A percentile compares a stretch with the other conserved stretches of the same genome.
phyloP scores from a whole-genome alignment of 2,888 invertebrate species.

The Idaea biselata region DNA sequence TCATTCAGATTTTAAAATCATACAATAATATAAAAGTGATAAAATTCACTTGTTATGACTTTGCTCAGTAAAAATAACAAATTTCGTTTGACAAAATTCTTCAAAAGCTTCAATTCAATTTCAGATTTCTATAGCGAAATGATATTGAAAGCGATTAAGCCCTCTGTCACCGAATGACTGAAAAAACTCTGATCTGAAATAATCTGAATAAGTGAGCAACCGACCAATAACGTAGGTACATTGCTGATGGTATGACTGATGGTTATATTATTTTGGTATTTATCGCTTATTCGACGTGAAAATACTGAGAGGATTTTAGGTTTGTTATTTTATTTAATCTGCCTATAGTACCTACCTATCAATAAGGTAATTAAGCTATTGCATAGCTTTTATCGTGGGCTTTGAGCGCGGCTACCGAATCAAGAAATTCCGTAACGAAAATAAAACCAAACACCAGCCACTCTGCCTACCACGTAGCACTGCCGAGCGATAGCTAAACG shows the following conservation, averaged over 20 bases:
- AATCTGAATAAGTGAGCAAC: slow-evolving; percentile 10
- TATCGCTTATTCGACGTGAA: not conserved
- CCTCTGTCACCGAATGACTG: slow-evolving; percentile 15
- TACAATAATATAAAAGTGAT: too few species aligned
- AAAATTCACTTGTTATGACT: too few species aligned
- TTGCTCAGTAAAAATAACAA: not conserved
- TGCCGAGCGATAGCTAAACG: too few species aligned
- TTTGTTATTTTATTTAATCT: slow-evolving; percentile 1
- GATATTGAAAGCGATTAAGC: slow-evolving; percentile 21
- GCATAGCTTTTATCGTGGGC: too few species aligned
- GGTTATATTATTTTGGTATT: not conserved
- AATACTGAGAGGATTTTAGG: slow-evolving; percentile 6
- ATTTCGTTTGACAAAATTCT: slow-evolving; percentile 2
- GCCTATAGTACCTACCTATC: too few species aligned
- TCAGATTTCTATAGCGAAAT: slow-evolving; percentile 15
- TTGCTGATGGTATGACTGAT: not conserved
- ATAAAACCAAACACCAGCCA: too few species aligned
- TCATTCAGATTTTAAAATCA: too few species aligned
- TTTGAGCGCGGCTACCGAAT: too few species aligned
- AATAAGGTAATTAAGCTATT: too few species aligned
- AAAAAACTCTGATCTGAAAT: slow-evolving; percentile 19
- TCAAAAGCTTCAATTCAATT: slow-evolving; percentile 13
- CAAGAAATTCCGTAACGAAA: too few species aligned
- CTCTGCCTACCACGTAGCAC: too few species aligned
- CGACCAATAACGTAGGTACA: slow-evolving; percentile 2